Conservation (phyloP, 2,888 invertebrate species). For the Bimastos eiseni region DNA sequence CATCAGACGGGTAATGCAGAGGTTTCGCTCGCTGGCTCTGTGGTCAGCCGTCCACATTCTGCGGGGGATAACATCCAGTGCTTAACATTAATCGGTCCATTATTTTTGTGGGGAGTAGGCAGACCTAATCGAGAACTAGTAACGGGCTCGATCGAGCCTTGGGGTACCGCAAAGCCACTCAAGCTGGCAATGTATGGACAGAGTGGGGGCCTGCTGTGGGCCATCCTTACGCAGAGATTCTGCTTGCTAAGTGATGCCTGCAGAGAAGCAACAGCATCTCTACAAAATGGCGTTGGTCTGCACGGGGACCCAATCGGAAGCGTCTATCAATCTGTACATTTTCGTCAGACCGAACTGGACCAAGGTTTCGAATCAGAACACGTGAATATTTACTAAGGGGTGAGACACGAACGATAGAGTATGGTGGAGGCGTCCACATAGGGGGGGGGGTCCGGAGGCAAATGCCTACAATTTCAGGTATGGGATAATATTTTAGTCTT, state of each 20-base stretch:
- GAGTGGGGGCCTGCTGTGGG: neutral
- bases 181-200: neutral
- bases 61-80: neutral
- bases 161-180: neutral
- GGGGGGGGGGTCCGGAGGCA: too few relatives aligned
- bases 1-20: neutral
- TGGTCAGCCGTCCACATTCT: neutral
- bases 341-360: neutral
- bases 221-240: neutral
- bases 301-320: neutral
- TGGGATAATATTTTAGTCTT: too few relatives aligned
- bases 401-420: neutral
- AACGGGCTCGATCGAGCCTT: neutral
- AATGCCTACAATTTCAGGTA: too few relatives aligned
- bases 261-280: neutral
- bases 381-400: neutral
- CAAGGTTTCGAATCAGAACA: constrained; percentile 13
- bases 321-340: neutral
- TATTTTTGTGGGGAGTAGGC: neutral
- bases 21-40: neutral
- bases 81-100: neutral
- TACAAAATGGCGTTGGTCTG: neutral
- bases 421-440: too few relatives aligned
- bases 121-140: neutral
- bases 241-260: neutral